These are phyloP conservation scores for Molorchus minor DNA, from an alignment of 2,888 invertebrate species.

Conservation along the genomic window DNA sequence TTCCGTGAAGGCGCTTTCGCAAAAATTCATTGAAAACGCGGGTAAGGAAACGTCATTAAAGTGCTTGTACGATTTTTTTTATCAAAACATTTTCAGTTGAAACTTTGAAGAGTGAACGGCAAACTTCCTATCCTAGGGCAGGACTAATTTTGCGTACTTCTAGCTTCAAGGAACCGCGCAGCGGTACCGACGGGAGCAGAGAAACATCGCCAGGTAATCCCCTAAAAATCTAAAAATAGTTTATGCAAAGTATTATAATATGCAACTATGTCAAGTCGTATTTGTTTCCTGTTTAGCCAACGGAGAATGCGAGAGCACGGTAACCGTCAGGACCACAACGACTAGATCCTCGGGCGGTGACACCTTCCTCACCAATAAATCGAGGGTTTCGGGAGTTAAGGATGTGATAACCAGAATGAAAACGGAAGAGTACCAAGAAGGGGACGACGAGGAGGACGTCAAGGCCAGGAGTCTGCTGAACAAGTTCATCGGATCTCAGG, in stretches of 20 bases:
- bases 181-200: slow-evolving; percentile 45
- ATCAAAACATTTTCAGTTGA: slow-evolving; percentile 62
- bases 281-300: slow-evolving; percentile 25
- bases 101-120: slow-evolving; percentile 65
- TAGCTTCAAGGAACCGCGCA: slow-evolving; percentile 66
- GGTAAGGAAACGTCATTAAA: slow-evolving; percentile 52
- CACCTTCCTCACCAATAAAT: slow-evolving; percentile 77
- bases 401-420: slow-evolving; percentile 82
- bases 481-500: slow-evolving; percentile 84
- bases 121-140: slow-evolving; percentile 75
- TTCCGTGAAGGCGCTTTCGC: slow-evolving; percentile 81
- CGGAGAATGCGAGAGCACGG: slow-evolving; percentile 29
- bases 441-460: slow-evolving; percentile 73
- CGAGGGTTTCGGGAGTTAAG: slow-evolving; percentile 77
- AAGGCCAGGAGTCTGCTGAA: slow-evolving; percentile 81
- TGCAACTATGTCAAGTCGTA: neutral
- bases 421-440: slow-evolving; percentile 67
- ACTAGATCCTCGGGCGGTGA: slow-evolving; percentile 53
- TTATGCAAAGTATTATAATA: neutral
- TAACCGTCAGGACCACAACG: slow-evolving; percentile 26
- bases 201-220: slow-evolving; percentile 52
- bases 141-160: slow-evolving; percentile 76
- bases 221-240: too few relatives aligned
- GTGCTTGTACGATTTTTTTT: neutral
- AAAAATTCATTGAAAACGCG: slow-evolving; percentile 79